Percentiles rank a stretch among this genome's conserved stretches.
Evolutionary conservation across 1,140 invertebrate genomes (phyloP).

Genomic region (Samia ricini): DNA sequence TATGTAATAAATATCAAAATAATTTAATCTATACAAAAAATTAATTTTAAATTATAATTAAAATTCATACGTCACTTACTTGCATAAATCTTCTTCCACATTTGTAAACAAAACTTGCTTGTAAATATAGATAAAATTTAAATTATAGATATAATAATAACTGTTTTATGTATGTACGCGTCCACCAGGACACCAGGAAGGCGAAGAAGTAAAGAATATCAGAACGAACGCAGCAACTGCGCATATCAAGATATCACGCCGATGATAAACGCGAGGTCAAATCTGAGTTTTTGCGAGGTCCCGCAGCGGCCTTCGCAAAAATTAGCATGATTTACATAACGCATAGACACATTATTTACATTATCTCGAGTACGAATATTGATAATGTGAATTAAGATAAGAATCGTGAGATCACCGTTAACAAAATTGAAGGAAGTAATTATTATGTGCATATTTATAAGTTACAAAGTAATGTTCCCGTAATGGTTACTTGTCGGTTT

Average conservation of each 20-base stretch:
- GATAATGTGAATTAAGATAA: slow-evolving; percentile 53
- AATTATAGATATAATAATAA: not conserved
- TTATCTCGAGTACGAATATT: slow-evolving; percentile 54
- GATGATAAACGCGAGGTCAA: slow-evolving; percentile 64
- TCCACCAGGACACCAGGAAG: slow-evolving; percentile 32
- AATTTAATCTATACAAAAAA: not conserved
- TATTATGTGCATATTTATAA: slow-evolving; percentile 1
- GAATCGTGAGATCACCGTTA: slow-evolving; percentile 43
- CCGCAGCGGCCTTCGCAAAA: slow-evolving; percentile 57
- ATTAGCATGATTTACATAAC: slow-evolving; percentile 70
- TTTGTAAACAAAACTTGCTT: not conserved
- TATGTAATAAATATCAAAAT: not conserved
- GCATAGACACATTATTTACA: slow-evolving; percentile 49
- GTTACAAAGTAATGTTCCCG: not conserved
- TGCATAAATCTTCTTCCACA: slow-evolving; percentile 15
- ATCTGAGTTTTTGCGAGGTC: slow-evolving; percentile 61
- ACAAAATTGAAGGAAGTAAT: slow-evolving; percentile 33
- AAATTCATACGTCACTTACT: slow-evolving; percentile 4
- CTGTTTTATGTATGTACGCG: slow-evolving; percentile 15
- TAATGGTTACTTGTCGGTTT: not conserved
- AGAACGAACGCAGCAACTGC: slow-evolving; percentile 49
- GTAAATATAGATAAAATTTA: not conserved
- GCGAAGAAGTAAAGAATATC: slow-evolving; percentile 45
- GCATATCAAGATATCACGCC: slow-evolving; percentile 61
- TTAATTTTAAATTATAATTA: not conserved